A percentile compares a stretch with the other conserved stretches of the same genome.
Evolutionary conservation across 64 coral and sea anemone genomes (phyloP).

Genomic region (Anthopleura sola): DNA sequence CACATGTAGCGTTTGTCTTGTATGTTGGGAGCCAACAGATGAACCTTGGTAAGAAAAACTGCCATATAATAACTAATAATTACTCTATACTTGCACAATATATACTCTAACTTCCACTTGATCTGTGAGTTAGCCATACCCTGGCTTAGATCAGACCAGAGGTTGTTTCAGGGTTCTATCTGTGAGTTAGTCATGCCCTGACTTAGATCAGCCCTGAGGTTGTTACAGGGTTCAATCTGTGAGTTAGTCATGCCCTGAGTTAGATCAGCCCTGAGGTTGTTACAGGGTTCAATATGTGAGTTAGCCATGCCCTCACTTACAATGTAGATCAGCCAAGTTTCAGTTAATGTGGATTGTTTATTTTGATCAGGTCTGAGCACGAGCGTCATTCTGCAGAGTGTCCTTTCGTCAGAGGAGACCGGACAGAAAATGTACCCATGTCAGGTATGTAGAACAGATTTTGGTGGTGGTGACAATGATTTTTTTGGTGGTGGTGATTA

Average conservation of each 20-base stretch:
- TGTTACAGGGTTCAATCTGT: no score
- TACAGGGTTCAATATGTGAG: no score
- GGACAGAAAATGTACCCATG: constrained; percentile 97
- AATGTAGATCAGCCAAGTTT: not conserved
- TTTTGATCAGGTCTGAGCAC: constrained; percentile 82
- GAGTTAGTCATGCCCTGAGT: no score
- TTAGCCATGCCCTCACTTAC: no score
- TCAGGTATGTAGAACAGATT: constrained; percentile 53
- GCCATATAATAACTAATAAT: not conserved
- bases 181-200: no score
- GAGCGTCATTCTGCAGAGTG: constrained; percentile 94
- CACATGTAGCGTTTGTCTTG: constrained; percentile 96
- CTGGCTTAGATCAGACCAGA: no score
- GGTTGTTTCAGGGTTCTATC: no score
- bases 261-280: no score
- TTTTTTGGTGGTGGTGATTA: not conserved
- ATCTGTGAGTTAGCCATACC: no score
- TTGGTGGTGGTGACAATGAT: not conserved
- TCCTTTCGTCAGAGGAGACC: constrained; percentile 89
- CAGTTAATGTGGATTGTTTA: not conserved
- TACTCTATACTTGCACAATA: no score
- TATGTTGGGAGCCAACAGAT: constrained; percentile 98
- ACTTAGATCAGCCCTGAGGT: no score
- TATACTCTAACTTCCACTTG: no score
- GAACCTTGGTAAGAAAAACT: constrained; percentile 85